These are phyloP conservation scores for Phaedon cochleariae DNA, from an alignment of 2,888 invertebrate genomes.

Conservation along the genomic window DNA sequence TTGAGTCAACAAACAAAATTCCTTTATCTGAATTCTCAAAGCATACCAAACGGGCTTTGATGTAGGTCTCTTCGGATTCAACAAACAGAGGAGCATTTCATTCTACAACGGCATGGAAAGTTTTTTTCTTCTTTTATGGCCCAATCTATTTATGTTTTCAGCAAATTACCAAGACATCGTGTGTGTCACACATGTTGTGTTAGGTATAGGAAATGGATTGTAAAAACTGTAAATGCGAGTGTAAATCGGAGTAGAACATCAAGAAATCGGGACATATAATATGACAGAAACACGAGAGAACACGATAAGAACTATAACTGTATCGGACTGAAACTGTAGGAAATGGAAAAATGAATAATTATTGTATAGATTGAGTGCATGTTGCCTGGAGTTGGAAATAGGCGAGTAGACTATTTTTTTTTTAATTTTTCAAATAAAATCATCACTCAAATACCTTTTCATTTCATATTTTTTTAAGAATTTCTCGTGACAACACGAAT, in stretches of 20 bases:
- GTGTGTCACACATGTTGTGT: not conserved
- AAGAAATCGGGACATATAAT: not conserved
- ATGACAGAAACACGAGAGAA: not conserved
- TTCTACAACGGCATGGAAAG: not conserved
- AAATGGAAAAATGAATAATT: too few relatives aligned
- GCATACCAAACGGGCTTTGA: not conserved
- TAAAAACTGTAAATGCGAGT: not conserved
- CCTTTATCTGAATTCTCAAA: not conserved
- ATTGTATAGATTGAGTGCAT: too few relatives aligned
- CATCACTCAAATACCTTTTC: too few relatives aligned
- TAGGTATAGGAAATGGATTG: not conserved
- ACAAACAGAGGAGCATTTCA: not conserved
- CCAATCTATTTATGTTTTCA: not conserved
- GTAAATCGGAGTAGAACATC: not conserved
- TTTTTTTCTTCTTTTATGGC: not conserved
- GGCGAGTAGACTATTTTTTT: too few relatives aligned
- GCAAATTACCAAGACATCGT: not conserved
- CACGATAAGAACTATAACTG: not conserved
- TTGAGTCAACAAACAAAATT: not conserved
- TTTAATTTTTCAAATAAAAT: too few relatives aligned
- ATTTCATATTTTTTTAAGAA: too few relatives aligned
- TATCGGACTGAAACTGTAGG: not conserved
- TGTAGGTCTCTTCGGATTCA: not conserved
- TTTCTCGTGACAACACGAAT: too few relatives aligned
- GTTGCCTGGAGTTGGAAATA: too few relatives aligned